Conservation (phyloP, 2,113 vertebrate genomes). For the Tilapia sparmanii region DNA sequence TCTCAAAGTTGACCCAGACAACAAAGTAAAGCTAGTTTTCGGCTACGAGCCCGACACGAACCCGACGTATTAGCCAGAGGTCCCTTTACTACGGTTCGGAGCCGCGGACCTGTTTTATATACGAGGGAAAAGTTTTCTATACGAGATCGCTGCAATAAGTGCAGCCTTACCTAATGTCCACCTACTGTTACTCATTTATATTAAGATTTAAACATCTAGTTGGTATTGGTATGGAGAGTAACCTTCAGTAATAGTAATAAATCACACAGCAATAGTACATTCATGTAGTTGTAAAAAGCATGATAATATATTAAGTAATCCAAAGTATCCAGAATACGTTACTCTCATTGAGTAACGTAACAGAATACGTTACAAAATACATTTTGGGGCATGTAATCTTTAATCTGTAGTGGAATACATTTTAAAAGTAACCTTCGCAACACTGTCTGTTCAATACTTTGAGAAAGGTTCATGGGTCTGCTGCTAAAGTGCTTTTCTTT, state of each 20-base stretch:
- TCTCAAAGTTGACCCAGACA: too few species aligned
- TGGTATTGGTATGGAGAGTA: not conserved
- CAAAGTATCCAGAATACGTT: accelerated
- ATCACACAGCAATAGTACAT: not conserved
- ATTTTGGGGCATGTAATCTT: not conserved
- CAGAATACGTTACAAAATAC: too few species aligned
- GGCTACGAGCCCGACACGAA: too few species aligned
- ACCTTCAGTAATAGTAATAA: not conserved
- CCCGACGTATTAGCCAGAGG: too few species aligned
- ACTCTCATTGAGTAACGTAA: not conserved
- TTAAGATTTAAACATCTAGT: not conserved
- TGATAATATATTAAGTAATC: not conserved
- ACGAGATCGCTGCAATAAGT: too few species aligned
- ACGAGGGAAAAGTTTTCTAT: too few species aligned
- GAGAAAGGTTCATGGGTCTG: not conserved
- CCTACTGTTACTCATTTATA: not conserved
- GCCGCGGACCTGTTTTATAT: too few species aligned
- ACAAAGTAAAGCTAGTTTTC: too few species aligned
- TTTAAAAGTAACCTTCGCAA: not conserved
- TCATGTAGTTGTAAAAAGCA: not conserved
- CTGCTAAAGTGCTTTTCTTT: not conserved
- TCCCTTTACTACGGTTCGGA: too few species aligned
- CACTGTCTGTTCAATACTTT: not conserved
- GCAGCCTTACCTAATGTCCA: too few species aligned
- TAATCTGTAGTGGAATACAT: accelerated